Conservation (phyloP, 2,888 invertebrate species). For the Cremastobaeus sp. region DNA sequence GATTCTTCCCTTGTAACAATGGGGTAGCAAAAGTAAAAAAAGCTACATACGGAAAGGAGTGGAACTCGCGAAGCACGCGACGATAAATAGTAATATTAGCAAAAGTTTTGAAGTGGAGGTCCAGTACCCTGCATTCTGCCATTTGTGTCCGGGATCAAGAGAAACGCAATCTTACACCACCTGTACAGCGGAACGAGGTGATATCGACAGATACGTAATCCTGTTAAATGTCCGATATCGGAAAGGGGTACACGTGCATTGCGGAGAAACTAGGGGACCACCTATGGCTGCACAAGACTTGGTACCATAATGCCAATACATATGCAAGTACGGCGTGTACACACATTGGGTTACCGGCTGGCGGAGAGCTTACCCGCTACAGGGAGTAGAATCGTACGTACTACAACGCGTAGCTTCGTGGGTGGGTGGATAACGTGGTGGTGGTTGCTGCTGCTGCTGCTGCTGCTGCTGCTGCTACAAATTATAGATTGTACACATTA, state of each 20-base stretch:
- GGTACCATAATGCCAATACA: background rate
- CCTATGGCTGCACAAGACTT: conserved; percentile 49
- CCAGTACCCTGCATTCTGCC: no score
- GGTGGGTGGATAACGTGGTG: conserved; percentile 73
- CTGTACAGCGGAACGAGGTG: no score
- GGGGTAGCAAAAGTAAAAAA: no score
- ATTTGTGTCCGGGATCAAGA: no score
- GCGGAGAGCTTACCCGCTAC: conserved; percentile 66
- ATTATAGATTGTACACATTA: no score
- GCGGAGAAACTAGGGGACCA: conserved; percentile 48
- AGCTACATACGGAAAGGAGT: no score
- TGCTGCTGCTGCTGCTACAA: conserved; percentile 35
- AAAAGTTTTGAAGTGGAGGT: no score
- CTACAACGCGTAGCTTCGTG: conserved; percentile 68
- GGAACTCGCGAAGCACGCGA: no score
- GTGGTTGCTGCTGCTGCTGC: conserved; percentile 65
- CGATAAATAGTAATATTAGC: no score
- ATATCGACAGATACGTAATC: no score
- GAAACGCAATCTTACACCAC: no score
- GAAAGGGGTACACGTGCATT: conserved; percentile 42
- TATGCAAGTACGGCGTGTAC: conserved; percentile 29
- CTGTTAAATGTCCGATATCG: background rate
- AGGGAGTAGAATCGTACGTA: conserved; percentile 59
- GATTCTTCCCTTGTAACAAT: no score
- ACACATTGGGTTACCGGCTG: conserved; percentile 65